Conservation (phyloP, 2,113 vertebrate species). For the Campylorhamphus procurvoides region DNA sequence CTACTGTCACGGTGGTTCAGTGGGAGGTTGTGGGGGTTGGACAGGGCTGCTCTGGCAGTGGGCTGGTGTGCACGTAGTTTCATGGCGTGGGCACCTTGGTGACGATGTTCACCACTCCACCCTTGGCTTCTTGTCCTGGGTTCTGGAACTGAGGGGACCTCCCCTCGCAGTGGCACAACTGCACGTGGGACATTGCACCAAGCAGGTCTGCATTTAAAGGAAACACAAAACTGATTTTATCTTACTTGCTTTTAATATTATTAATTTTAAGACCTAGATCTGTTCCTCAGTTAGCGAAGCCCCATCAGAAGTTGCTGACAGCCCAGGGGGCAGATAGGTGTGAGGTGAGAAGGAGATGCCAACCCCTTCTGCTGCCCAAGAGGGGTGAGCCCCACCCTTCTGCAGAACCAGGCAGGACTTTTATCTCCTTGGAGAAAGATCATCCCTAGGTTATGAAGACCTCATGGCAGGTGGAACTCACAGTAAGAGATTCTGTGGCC, state of each 20-base stretch:
- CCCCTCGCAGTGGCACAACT: neutral
- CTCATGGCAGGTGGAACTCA: neutral
- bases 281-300: neutral
- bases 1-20: accelerated
- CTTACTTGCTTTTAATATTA: neutral
- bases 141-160: neutral
- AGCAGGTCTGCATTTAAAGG: neutral
- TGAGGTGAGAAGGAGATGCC: neutral
- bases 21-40: neutral
- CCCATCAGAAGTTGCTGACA: neutral
- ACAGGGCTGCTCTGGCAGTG: neutral
- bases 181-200: accelerated
- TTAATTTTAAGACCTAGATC: neutral
- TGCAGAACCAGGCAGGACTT: neutral
- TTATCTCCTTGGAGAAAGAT: neutral
- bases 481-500: neutral
- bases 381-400: neutral
- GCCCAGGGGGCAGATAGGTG: neutral
- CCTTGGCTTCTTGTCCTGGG: neutral
- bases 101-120: neutral
- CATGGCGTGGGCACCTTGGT: neutral
- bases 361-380: neutral
- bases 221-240: neutral
- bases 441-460: neutral
- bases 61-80: neutral